Evolutionary conservation across 1,140 invertebrate species (phyloP).

Genomic region (Rhopalosiphum maidis): DNA sequence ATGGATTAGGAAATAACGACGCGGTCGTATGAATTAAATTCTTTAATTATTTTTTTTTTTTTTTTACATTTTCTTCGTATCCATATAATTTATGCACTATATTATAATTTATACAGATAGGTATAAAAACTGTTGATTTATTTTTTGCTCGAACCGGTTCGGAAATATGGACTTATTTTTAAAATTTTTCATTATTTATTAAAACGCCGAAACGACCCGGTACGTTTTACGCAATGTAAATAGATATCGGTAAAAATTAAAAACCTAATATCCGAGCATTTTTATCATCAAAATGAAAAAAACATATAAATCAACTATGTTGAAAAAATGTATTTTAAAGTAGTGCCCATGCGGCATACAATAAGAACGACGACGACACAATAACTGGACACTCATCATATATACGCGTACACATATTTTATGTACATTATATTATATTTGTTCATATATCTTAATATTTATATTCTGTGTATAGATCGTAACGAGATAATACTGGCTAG

Average conservation of each 20-base stretch:
- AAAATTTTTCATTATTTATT: neutral
- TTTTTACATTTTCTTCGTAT: neutral
- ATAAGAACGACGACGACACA: neutral
- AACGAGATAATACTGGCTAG: neutral
- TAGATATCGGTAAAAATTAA: neutral
- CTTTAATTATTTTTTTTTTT: neutral
- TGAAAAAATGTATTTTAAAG: neutral
- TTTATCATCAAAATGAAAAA: neutral
- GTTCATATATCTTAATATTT: neutral
- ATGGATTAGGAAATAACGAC: neutral
- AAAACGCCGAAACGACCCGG: neutral
- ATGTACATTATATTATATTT: neutral
- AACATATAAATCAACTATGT: neutral
- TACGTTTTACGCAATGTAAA: neutral
- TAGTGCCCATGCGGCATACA: neutral
- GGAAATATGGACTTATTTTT: neutral
- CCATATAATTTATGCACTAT: neutral
- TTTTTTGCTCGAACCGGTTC: neutral
- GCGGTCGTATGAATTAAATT: neutral
- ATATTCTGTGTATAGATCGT: neutral
- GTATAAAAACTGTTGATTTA: neutral
- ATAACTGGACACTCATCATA: neutral
- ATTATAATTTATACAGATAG: neutral
- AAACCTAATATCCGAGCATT: neutral
- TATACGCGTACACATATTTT: neutral